Base-by-base conservation (phyloP, 2,888 invertebrate genomes). In the Conchocele bisecta region DNA sequence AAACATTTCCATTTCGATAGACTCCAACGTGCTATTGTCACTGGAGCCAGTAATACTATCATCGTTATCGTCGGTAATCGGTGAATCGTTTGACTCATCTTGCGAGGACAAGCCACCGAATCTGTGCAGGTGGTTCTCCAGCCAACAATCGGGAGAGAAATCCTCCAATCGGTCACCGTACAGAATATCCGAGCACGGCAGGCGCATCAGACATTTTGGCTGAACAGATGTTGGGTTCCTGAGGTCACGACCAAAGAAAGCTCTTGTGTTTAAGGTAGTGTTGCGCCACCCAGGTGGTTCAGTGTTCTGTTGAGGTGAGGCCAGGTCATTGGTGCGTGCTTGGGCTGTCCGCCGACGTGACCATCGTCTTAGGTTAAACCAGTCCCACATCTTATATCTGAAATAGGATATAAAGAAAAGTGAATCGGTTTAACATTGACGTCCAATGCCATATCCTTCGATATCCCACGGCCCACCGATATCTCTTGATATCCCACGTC, bases 101-200 rank as follows among this genome's bases (percentile, higher is more conserved):
- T 44, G 56, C 17, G n/a, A n/a, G n/a, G n/a, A n/a, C n/a, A n/a
- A n/a, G n/a, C 28, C 31, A 6, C 82, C 82, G 70, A 82, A 83
- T 20, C 70, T 71, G 39, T 84, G 81, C 1, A 85, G 61, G 51
- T 81, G 82, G 37, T 83, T 73, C 48, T 85, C 83, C 1, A 85
- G 66, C 85, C 85, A 85, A 56, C 85, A 85, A 28, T 82, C 80
- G 6, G 81, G 22, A 4, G 84, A 85, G 58, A 82, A 85, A 50
- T 85, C 78, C 41, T 85, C 85, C 4, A 81, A 57, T n/a, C 79
- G 37, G 6, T 79, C 77, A 15, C 84, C 85, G 46, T 60, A 69
- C 11, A 85, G 60, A 35, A 85, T 79, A 20, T 81, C 61, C 4
- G 82, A 81, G 31, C 75, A 82, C 22, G 82, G 70, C 3, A 82